Evolutionary conservation across 2,797 vertebrate species (phyloP), one percentile per base, ranked within the genome.

Genomic region (Liasis olivaceus): DNA sequence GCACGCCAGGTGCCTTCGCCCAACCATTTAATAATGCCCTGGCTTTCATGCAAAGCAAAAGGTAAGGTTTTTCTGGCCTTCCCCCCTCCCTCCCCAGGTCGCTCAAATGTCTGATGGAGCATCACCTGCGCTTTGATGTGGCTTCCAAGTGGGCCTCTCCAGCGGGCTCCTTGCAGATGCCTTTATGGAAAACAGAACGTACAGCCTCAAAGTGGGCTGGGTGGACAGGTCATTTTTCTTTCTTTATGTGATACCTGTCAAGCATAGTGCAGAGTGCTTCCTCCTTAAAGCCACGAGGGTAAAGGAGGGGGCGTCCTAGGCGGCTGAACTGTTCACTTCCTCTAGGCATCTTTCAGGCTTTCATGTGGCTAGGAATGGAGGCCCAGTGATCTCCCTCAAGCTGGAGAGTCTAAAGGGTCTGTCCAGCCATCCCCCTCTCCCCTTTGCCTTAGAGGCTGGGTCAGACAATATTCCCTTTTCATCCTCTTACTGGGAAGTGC

Each of bases 131-230:
- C 95, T 97, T 95, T 97, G 95, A 96, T 96, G 96, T 96, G 95
- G 95, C 95, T 96, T 96, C 96, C 88, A 87, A 91, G 93, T 88
- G 96, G 89, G 95, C 58, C 89, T 96, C 90, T 94, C 95, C 89
- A 5, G 5, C 69, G 94, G 84, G 94, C 90, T 97, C 95, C 95
- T 93, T 87, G 85, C 90, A 91, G 95, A 95, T 91, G 91, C 36
- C 94, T 96, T 96, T 91, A 94, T 95, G 96, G 56, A 93, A 96
- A 97, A 89, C 96, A 97, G 96, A 95, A 31, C 93, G 22, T 93
- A n/a, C 31, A 62, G 84, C 31, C 58, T 51, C 85, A 64, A 66
- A 91, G 51, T 31, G 89, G 64, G 91, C 87, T 77, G 94, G 88
- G 95, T 85, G 96, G 59, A 86, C 95, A 93, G 95, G 93, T 93